Base-by-base conservation (phyloP, 2,888 invertebrate species). In the Eupithecia inturbata region DNA sequence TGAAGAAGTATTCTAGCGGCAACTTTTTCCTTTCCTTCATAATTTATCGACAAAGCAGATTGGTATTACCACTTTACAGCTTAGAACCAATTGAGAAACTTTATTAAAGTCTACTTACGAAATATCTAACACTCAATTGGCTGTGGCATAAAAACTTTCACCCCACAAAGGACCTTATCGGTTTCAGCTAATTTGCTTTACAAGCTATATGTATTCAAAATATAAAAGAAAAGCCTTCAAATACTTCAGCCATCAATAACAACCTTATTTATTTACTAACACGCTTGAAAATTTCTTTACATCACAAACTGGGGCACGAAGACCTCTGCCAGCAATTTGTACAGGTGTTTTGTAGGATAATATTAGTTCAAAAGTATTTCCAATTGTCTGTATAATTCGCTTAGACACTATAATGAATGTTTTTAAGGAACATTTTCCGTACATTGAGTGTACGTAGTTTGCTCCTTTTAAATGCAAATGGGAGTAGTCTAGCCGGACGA, bases 261-360 rank as follows among this genome's bases (percentile, higher is more conserved):
- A 53, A 53, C 22, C 26, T 57, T 57, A 57, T 57, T 31, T 62
- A 7, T 28, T 60, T 36, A 26, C 19, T 26, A 4, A 72, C 67
- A 76, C 60, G 70, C 41, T 60, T 66, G 39, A 67, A 63, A 78
- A 72, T 74, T 31, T 68, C 57, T 53, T 60, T 68, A 70, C 10
- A 64, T 66, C 68, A 9, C 3, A 26, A 72, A 71, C 63, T 67
- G 73, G 73, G 72, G 5, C 87, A 82, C 80, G 76, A 80, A 84
- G 84, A 82, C 83, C 83, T 85, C 83, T 81, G 73, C 75, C 77
- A 74, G 78, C 71, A 85, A 85, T 89, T 89, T 89, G 82, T 78
- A 87, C 89, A 90, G 88, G 85, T 91, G 89, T 84, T 62, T 57
- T 62, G 31, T 19, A 81, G 80, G 69, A 67, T 67, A 28, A 26